Percentiles rank a stretch among this genome's conserved stretches.
phyloP scores from a whole-genome alignment of 2,888 invertebrate species.

The Elegia similella region DNA sequence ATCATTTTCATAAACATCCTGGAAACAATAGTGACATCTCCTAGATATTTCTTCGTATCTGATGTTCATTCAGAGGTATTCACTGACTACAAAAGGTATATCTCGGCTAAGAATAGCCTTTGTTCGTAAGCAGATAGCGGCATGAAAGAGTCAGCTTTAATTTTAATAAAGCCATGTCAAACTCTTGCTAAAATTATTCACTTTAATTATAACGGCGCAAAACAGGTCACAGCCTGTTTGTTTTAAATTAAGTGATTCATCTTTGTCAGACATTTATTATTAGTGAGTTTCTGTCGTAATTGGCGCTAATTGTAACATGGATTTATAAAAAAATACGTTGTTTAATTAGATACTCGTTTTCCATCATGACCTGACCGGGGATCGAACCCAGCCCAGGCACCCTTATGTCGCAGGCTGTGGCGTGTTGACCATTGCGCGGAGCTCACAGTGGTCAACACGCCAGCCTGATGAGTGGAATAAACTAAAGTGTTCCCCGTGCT shows the following conservation, averaged over 20 bases:
- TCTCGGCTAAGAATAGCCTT: constrained; percentile 26
- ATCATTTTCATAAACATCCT: no score
- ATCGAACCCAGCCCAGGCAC: no score
- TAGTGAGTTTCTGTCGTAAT: neutral
- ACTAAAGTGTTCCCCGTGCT: neutral
- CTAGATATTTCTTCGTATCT: constrained; percentile 7
- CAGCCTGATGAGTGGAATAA: no score
- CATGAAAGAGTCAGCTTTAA: constrained; percentile 10
- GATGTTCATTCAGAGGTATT: neutral
- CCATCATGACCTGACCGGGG: no score
- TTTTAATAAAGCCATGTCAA: constrained; percentile 13
- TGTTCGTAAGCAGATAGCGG: constrained; percentile 22
- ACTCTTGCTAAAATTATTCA: constrained; percentile 13
- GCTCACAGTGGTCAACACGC: no score
- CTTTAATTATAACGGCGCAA: constrained; percentile 9
- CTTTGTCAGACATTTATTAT: neutral
- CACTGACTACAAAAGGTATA: constrained; percentile 20
- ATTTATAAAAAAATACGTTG: no score
- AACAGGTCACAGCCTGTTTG: constrained; percentile 6
- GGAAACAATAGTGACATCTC: constrained; percentile 4
- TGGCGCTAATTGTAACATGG: neutral
- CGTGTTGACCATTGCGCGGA: no score
- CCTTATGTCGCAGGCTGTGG: no score
- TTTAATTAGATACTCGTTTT: no score
- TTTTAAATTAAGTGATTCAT: constrained; percentile 10